Evolutionary conservation across 1,140 invertebrate genomes (phyloP).

Genomic region (Heterodera carotae): DNA sequence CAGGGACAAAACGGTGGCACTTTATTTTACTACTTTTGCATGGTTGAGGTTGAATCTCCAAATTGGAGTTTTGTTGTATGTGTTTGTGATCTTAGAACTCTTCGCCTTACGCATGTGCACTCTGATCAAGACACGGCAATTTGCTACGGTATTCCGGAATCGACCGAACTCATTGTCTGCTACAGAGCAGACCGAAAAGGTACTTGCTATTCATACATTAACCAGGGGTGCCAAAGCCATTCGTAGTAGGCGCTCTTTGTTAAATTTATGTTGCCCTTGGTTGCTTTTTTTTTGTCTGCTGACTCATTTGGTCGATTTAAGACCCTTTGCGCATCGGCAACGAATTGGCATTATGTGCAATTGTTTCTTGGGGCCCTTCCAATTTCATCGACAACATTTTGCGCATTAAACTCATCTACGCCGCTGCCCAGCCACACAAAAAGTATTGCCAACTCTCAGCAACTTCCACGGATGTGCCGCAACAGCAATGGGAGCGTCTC

Average conservation of each 20-base stretch:
- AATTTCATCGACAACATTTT: constrained; percentile 41
- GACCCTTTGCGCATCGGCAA: constrained; percentile 43
- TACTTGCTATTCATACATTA: constrained; percentile 13
- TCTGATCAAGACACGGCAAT: constrained; percentile 16
- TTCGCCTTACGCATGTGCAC: constrained; percentile 23
- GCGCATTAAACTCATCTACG: constrained; percentile 41
- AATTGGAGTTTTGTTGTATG: constrained; percentile 4
- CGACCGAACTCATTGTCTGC: constrained; percentile 38
- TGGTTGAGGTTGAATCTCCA: background rate
- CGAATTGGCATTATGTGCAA: constrained; percentile 45
- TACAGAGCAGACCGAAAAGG: constrained; percentile 48
- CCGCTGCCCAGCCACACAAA: background rate
- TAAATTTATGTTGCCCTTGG: too few species aligned
- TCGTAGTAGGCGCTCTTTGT: too few species aligned
- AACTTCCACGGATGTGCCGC: constrained; percentile 7
- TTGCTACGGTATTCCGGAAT: constrained; percentile 42
- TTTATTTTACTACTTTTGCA: background rate
- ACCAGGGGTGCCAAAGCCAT: too few species aligned
- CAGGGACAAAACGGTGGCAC: constrained; percentile 43
- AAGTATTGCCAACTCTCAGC: background rate
- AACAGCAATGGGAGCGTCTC: constrained; percentile 46
- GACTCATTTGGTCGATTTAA: constrained; percentile 22
- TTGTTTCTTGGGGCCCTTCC: constrained; percentile 38
- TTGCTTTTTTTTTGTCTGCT: too few species aligned
- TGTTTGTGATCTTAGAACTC: too few species aligned